Evolutionary conservation across 2,888 invertebrate species (phyloP), one percentile per base, ranked within the genome.

Genomic region (Epistrophe eligans): DNA sequence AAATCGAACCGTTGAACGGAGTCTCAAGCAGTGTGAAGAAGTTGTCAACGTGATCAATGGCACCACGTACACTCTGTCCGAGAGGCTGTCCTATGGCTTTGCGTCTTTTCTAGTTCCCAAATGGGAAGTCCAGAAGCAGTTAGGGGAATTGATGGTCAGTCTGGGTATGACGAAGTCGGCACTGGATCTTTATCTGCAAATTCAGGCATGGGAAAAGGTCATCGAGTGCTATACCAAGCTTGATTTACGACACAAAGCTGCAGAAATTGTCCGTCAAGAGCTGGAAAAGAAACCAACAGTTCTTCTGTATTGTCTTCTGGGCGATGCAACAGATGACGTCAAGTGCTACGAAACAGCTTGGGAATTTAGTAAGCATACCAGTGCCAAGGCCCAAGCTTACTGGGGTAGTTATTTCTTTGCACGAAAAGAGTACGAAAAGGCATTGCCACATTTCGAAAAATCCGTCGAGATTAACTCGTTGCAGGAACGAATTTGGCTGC

Each of bases 201-300:
- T 99, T 32, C 95, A 97, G 89, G 93, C 97, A 32, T 99, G 99
- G 99, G 98, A 99, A 90, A 96, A 98, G 88, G 97, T 98, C 38
- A 97, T 99, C 74, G 94, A 95, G 2, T 99, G 99, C 93, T 99
- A 99, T 91, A 97, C 97, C 52, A 93, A 95, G 85, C 92, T 99
- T 84, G 96, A 98, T 89, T 93, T 98, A 89, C 94, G 96, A 48
- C 98, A 99, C 90, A 98, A 98, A 95, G 99, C 99, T 0, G 97
- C 98, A 9, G 96, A 97, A 92, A 94, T 99, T 55, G 97, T 99
- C 88, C 94, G 95, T 73, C 95, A 98, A 90, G 96, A 98, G 92
- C 93, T 97, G 77, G 95, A 95, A 3, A 95, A 96, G 84, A 95
- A 96, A 77, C 97, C 97, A 73, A 97, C 97, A 0, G 97, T 97